Conservation (phyloP, 2,888 invertebrate species). For the Periphyllus acericola region DNA sequence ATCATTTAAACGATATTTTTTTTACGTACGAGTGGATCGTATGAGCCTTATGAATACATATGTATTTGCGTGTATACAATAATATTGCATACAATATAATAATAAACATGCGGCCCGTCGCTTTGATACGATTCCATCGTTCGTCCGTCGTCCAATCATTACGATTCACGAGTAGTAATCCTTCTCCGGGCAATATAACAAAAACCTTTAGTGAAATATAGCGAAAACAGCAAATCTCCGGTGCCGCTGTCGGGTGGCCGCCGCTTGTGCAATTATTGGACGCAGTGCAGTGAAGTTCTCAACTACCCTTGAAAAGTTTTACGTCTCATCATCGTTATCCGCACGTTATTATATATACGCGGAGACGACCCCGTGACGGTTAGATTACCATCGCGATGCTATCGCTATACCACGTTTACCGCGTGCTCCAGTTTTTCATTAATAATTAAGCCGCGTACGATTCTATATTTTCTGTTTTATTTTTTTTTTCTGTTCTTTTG, state of each 20-base stretch:
- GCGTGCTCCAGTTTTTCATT: not conserved
- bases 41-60: too few relatives aligned
- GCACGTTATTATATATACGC: not conserved
- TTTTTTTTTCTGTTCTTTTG: not conserved
- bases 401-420: not conserved
- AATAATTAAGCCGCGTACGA: not conserved
- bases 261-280: not conserved
- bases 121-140: too few relatives aligned
- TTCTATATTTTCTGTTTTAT: not conserved
- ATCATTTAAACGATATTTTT: too few relatives aligned
- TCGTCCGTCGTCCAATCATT: too few relatives aligned
- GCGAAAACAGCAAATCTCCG: not conserved
- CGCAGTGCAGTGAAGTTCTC: not conserved
- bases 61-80: too few relatives aligned
- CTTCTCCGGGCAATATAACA: too few relatives aligned
- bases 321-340: not conserved
- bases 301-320: not conserved
- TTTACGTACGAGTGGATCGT: too few relatives aligned
- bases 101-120: too few relatives aligned
- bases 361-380: not conserved
- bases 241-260: not conserved
- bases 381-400: too few relatives aligned
- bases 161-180: too few relatives aligned
- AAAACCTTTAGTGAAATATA: too few relatives aligned
- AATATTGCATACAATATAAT: too few relatives aligned